phyloP scores from a whole-genome alignment of 2,888 invertebrate species.

The Rhingia campestris region DNA sequence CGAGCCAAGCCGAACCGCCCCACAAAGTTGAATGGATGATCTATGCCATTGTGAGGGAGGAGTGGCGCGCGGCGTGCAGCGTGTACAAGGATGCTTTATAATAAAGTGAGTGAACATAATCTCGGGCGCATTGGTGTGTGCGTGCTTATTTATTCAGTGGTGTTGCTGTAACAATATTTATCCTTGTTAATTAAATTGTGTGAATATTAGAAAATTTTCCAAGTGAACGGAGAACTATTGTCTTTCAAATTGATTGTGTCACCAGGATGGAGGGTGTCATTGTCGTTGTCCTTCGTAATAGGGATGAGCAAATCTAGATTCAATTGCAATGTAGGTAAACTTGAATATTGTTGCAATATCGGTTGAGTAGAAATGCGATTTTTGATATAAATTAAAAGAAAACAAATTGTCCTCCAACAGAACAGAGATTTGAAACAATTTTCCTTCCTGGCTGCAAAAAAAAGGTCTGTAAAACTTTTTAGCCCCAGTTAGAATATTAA shows the following conservation, averaged over 20 bases:
- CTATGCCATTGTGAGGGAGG: not conserved
- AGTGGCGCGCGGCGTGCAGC: not conserved
- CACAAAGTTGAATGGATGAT: slow-evolving; percentile 26
- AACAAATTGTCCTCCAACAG: slow-evolving; percentile 36
- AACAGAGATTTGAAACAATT: slow-evolving; percentile 56
- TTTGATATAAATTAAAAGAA: slow-evolving; percentile 48
- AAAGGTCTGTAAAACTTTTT: slow-evolving; percentile 54
- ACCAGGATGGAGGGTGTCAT: slow-evolving; percentile 1
- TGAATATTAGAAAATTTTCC: slow-evolving; percentile 82
- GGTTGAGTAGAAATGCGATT: too few relatives aligned
- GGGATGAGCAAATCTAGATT: slow-evolving; percentile 1
- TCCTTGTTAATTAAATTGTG: slow-evolving; percentile 83
- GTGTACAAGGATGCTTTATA: not conserved
- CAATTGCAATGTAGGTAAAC: slow-evolving; percentile 4
- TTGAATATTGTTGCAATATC: not conserved
- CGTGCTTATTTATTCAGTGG: slow-evolving; percentile 69
- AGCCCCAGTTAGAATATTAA: slow-evolving; percentile 48
- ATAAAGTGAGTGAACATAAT: slow-evolving; percentile 53
- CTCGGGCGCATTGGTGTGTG: slow-evolving; percentile 61
- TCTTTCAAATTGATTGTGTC: slow-evolving; percentile 79
- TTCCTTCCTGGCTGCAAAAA: not conserved
- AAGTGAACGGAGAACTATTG: slow-evolving; percentile 80
- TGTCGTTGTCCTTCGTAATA: not conserved
- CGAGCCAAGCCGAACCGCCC: not conserved
- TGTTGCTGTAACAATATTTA: slow-evolving; percentile 81